Conservation (phyloP, 2,113 vertebrate genomes). For the Menura novaehollandiae region DNA sequence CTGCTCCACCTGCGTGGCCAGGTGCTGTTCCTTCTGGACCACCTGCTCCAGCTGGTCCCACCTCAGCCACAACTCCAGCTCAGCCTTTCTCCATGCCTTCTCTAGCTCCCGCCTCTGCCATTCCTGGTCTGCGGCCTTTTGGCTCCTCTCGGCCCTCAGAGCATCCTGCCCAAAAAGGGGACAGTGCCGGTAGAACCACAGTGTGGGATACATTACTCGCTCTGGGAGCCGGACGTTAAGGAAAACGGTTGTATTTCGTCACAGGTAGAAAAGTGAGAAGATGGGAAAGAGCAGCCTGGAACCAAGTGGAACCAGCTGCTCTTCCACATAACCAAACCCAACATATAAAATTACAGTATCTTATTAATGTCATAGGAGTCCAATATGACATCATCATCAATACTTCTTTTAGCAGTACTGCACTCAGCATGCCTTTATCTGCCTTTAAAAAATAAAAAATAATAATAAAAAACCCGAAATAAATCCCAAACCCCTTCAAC, state of each 20-base stretch:
- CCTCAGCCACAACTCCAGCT: not conserved
- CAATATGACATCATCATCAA: not conserved
- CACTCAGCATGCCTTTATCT: not conserved
- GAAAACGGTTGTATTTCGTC: not conserved
- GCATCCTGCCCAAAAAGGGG: not conserved
- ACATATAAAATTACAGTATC: not conserved
- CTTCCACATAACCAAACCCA: not conserved
- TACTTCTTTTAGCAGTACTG: not conserved
- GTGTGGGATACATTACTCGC: constrained; percentile 96
- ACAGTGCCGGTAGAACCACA: constrained; percentile 82
- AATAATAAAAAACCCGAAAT: not conserved
- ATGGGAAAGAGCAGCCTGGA: too few species aligned
- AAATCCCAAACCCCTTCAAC: not conserved
- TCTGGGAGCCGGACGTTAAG: constrained; percentile 62
- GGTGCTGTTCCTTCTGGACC: not conserved
- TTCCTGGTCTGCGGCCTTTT: not conserved
- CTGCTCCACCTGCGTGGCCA: not conserved
- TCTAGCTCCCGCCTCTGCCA: not conserved
- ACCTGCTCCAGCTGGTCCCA: not conserved
- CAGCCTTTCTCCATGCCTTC: not conserved
- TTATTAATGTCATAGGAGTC: not conserved
- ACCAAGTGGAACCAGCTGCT: constrained; percentile 67
- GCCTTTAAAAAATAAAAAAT: not conserved
- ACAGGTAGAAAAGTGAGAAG: not conserved
- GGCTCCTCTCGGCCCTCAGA: not conserved